Conservation (phyloP, 2,113 vertebrate genomes). For the Cacatua alba region DNA sequence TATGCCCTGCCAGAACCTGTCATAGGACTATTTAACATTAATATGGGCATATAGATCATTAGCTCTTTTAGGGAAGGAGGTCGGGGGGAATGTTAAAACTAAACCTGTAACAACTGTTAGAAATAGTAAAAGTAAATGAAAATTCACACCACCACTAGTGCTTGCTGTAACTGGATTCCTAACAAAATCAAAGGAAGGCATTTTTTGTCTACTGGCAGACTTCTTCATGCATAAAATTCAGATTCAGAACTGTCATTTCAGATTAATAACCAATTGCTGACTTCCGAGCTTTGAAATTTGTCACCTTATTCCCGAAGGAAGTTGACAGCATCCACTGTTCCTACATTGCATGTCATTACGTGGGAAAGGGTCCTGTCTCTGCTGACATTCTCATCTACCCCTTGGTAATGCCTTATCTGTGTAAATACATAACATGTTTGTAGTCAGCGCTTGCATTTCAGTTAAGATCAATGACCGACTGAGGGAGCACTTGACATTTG, state of each 20-base stretch:
- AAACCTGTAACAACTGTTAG: background rate
- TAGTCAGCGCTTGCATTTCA: background rate
- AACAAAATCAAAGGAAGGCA: background rate
- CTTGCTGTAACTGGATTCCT: background rate
- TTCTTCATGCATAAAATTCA: background rate
- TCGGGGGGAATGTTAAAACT: background rate
- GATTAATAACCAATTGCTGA: background rate
- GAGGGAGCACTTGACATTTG: background rate
- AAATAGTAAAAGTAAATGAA: background rate
- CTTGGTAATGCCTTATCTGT: background rate
- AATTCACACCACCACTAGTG: background rate
- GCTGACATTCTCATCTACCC: background rate
- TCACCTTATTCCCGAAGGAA: background rate
- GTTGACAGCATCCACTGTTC: background rate
- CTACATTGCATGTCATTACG: rapidly evolving
- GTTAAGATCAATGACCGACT: background rate
- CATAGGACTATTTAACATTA: background rate
- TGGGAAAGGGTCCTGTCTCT: background rate
- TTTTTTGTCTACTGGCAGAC: background rate
- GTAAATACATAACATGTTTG: background rate
- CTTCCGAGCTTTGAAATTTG: background rate
- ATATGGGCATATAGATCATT: rapidly evolving
- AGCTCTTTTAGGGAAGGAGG: background rate
- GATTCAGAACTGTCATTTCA: background rate
- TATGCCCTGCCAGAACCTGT: background rate